Percentiles rank a stretch among this genome's conserved stretches.
These are phyloP conservation scores for Callorhinus ursinus DNA, from an alignment of 2,113 vertebrate species.

Conservation along the genomic window DNA sequence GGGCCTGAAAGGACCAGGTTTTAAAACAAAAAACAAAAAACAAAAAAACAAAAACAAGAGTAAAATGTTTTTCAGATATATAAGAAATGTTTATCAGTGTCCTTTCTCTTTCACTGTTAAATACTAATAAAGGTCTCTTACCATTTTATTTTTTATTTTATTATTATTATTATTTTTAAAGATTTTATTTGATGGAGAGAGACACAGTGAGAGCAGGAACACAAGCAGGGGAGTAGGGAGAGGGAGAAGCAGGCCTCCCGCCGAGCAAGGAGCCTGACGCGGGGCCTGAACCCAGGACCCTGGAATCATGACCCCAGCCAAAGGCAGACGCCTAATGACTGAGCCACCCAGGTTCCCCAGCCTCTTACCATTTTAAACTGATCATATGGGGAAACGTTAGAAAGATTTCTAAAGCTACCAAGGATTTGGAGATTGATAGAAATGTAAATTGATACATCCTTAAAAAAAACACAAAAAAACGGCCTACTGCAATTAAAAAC, in stretches of 20 bases:
- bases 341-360: no score
- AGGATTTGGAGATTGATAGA: neutral
- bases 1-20: neutral
- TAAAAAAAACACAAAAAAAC: constrained; percentile 4
- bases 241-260: no score
- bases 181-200: no score
- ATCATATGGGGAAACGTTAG: constrained; percentile 23
- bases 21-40: neutral
- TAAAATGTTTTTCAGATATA: constrained; percentile 13
- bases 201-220: no score
- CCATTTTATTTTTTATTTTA: neutral
- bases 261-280: no score
- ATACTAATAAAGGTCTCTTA: constrained; percentile 19
- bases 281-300: no score
- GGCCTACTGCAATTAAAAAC: constrained; percentile 31
- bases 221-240: no score
- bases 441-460: neutral
- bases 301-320: no score
- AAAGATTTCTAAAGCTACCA: constrained; percentile 31
- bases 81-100: constrained; percentile 38
- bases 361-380: constrained; percentile 46
- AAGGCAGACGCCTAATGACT: no score
- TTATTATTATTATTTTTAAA: no score
- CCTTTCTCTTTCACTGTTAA: constrained; percentile 40
- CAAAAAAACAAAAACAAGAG: neutral